Base-by-base conservation (phyloP, 1,140 invertebrate genomes). In the Tetranychus cinnabarinus region DNA sequence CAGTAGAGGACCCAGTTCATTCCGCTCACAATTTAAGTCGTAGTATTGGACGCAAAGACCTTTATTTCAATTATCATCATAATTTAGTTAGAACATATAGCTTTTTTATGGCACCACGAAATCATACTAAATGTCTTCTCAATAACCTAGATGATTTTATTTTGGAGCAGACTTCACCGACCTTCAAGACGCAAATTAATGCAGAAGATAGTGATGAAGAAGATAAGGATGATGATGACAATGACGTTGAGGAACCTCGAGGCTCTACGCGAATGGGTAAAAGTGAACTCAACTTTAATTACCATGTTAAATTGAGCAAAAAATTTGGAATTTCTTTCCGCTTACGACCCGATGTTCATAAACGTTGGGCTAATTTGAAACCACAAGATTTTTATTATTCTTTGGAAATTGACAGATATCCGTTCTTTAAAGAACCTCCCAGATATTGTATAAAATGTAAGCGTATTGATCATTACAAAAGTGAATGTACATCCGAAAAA, bases 361-460 rank as follows among this genome's bases (percentile, higher is more conserved):
- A 50, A n/a, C 15, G 23, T 34, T 36, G 31, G 42, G 31, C 5
- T 48, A n/a, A 33, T 37, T 39, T 58, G 42, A 48, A 31, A 47
- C 48, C 39, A 36, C 23, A 61, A 39, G 23, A 52, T 45, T 42
- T 54, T 59, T 39, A 33, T 15, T 36, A 52, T 56, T 37, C 42
- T 12, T 34, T 59, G 5, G 47, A 58, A 36, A 42, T 64, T 4
- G 46, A 60, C 2, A 12, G 55, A 35, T 1, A 39, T 33, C n/a
- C 46, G 12, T 59, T 57, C 45, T 64, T 60, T 58, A 64, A 77
- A 73, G 68, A 67, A 15, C 72, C 73, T 35, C 71, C 73, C 6
- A 66, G 75, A 4, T 67, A 74, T n/a, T 80, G 79, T 66, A 69
- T 68, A 36, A 65, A 73, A 23, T 80, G 79, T 70, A 72, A 73